Evolutionary conservation across 92 coral and sea anemone species (phyloP).

Genomic region (Parazoanthus swiftii): DNA sequence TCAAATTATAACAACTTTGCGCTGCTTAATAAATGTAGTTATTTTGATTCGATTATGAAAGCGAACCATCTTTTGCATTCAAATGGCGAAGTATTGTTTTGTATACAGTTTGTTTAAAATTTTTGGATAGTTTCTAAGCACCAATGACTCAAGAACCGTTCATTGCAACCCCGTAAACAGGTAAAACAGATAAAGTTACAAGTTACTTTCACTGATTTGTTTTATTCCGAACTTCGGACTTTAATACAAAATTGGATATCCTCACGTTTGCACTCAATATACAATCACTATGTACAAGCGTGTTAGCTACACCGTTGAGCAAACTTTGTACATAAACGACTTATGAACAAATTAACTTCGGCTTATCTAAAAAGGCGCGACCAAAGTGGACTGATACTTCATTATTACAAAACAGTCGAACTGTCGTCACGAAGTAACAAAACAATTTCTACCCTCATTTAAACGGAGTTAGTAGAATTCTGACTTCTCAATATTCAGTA

Average conservation of each 20-base stretch:
- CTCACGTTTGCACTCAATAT: slow-evolving; percentile 15
- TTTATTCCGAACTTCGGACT: slow-evolving; percentile 40
- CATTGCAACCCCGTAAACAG: background rate
- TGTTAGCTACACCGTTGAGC: background rate
- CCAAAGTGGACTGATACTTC: background rate
- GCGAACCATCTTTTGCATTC: background rate
- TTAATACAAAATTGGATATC: slow-evolving; percentile 30
- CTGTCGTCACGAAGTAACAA: background rate
- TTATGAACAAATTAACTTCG: slow-evolving; percentile 30
- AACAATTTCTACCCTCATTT: background rate
- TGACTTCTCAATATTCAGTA: background rate
- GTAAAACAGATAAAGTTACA: background rate
- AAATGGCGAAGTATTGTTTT: slow-evolving; percentile 1
- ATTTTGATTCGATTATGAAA: slow-evolving; percentile 2
- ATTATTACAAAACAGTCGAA: background rate
- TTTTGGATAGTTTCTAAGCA: slow-evolving; percentile 31
- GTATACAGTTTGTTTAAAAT: slow-evolving; percentile 22
- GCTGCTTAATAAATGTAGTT: background rate
- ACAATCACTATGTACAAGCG: slow-evolving; percentile 33
- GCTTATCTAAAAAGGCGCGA: background rate
- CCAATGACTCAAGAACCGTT: too few species aligned
- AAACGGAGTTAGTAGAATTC: background rate
- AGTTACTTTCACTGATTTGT: background rate
- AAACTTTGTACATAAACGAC: slow-evolving; percentile 32
- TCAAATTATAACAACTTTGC: background rate